Percentiles rank a stretch among this genome's conserved stretches.
Conservation (phyloP, 2,888 invertebrate genomes). For the Fragum fragum region DNA sequence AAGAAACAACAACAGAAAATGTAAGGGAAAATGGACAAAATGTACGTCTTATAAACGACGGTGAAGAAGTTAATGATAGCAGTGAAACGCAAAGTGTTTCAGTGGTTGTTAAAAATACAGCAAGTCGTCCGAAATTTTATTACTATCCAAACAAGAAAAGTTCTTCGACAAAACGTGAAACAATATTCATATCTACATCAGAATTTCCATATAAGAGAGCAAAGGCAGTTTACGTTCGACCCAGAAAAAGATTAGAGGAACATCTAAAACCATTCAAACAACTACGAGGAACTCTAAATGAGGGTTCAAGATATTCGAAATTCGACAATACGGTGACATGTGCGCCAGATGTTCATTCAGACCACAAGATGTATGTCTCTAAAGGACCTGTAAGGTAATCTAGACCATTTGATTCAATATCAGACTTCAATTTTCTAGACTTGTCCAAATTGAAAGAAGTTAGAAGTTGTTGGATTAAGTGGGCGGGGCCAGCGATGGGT, state of each 20-base stretch:
- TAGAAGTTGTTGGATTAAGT: no score
- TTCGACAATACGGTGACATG: neutral
- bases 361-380: neutral
- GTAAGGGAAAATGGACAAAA: neutral
- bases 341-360: neutral
- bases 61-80: constrained; percentile 19
- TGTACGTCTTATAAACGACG: constrained; percentile 19
- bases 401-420: no score
- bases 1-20: neutral
- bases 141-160: constrained; percentile 41
- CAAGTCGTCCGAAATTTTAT: constrained; percentile 29
- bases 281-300: neutral
- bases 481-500: no score
- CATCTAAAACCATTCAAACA: neutral
- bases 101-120: neutral
- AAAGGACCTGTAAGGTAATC: no score
- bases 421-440: no score
- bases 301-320: neutral
- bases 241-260: constrained; percentile 18
- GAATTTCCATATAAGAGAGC: constrained; percentile 59
- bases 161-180: constrained; percentile 13
- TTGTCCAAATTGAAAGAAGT: no score
- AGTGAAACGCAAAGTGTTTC: neutral
- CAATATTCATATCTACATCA: constrained; percentile 40
- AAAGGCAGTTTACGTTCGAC: constrained; percentile 54